Evolutionary conservation across 2,113 vertebrate genomes (phyloP).

Genomic region (Hypocryptadius cinnamomeus): DNA sequence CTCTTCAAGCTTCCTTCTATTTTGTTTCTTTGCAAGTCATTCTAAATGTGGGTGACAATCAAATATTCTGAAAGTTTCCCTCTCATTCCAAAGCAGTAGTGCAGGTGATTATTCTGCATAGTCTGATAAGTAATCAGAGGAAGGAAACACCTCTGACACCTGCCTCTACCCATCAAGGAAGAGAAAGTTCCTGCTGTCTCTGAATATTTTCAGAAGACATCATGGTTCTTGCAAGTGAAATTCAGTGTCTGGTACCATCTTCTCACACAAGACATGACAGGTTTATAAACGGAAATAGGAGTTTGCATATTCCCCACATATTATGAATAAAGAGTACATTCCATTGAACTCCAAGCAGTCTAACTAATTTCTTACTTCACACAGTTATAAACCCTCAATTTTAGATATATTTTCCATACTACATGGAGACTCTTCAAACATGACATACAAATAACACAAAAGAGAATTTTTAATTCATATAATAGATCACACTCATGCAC

Average conservation of each 20-base stretch:
- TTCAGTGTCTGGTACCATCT: background rate
- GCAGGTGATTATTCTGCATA: background rate
- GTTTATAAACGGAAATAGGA: background rate
- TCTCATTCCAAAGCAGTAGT: background rate
- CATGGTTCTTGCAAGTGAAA: background rate
- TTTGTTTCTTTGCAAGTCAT: background rate
- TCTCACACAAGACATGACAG: background rate
- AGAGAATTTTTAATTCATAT: conserved; percentile 1
- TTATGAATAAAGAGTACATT: background rate
- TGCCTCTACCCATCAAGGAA: background rate
- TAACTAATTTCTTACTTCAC: background rate
- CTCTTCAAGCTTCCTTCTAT: background rate
- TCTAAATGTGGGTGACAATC: background rate
- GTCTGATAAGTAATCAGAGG: background rate
- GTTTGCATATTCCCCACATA: background rate
- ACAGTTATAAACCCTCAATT: background rate
- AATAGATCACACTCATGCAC: background rate
- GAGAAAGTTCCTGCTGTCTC: background rate
- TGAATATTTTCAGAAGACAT: background rate
- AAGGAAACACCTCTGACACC: background rate
- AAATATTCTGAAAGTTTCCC: background rate
- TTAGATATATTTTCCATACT: background rate
- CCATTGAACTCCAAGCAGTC: background rate
- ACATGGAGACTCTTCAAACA: background rate
- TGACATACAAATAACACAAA: background rate